Evolutionary conservation across 2,888 invertebrate species (phyloP), one percentile per base, ranked within the genome.

Genomic region (Drosophila histrio): DNA sequence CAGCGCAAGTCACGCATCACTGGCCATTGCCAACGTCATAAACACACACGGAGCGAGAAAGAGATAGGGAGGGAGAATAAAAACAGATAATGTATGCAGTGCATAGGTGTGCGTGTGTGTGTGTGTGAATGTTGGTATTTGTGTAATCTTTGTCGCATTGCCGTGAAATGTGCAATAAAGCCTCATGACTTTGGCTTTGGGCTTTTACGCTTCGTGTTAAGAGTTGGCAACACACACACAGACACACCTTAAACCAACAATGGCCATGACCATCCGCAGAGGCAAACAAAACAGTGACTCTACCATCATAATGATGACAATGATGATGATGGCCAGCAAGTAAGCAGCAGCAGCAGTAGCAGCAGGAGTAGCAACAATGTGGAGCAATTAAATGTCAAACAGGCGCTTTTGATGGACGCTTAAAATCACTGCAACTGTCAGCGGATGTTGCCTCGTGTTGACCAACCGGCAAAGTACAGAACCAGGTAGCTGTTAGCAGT

Each of bases 381-480:
- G 62, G 58, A 64, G 78, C 84, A 85, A 85, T 85, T 85, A 85
- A 87, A 85, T 82, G 84, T 79, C 87, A 82, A 84, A 85, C 72
- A 73, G 85, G 63, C 66, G 68, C 69, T 76, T 72, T 77, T 85
- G 87, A 85, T 87, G 82, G 82, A 87, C 82, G 87, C 85, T 85
- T 71, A 79, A 85, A 85, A 85, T 85, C 87, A 85, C 70, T 82
- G 84, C 72, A 78, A 66, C 76, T 73, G 87, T 77, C 85, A 72
- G 74, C 54, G 68, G 81, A 66, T 62, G 56, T 49, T 17, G 43
- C 38, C 30, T 43, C 36, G 26, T 58, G 66, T 43, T 61, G 26
- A 39, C 52, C 56, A 26, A 50, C 44, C 36, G 36, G 32, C 52
- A 43, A 61, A 47, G 64, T 64, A 22, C 59, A 28, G 28, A 28